phyloP scores from a whole-genome alignment of 2,113 vertebrate genomes.

The Furnarius figulus region DNA sequence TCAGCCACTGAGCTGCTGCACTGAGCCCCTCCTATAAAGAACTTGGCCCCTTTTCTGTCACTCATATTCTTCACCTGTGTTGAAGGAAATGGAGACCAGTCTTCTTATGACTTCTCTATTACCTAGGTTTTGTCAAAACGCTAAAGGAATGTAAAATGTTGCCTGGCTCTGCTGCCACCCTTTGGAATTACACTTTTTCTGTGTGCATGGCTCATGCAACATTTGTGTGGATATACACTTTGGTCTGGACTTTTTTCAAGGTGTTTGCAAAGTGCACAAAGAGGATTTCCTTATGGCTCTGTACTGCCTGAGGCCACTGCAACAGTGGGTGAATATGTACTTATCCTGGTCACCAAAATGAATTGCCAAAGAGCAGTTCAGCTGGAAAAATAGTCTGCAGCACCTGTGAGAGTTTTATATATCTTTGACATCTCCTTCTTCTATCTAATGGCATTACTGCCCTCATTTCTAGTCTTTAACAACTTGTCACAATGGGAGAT shows the following conservation, averaged over 20 bases:
- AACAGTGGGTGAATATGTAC: neutral
- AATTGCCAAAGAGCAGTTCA: neutral
- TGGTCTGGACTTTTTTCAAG: neutral
- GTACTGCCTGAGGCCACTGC: neutral
- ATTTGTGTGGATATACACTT: neutral
- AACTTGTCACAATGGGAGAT: neutral
- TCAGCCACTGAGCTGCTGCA: neutral
- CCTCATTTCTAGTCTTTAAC: neutral
- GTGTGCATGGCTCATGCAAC: neutral
- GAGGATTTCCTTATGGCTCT: neutral
- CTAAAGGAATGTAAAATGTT: neutral
- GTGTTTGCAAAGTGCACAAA: neutral
- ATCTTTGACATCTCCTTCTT: neutral
- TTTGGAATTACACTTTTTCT: neutral
- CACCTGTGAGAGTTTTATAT: neutral
- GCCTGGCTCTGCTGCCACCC: conserved; percentile 39
- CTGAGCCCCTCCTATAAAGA: neutral
- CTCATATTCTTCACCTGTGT: neutral
- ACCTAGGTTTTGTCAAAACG: neutral
- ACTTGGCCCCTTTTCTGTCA: neutral
- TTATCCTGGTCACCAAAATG: neutral
- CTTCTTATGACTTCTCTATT: neutral
- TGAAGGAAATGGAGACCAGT: neutral
- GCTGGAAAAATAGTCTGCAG: neutral
- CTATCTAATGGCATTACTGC: neutral